phyloP scores from a whole-genome alignment of 2,797 vertebrate species.

The Lates japonicus region DNA sequence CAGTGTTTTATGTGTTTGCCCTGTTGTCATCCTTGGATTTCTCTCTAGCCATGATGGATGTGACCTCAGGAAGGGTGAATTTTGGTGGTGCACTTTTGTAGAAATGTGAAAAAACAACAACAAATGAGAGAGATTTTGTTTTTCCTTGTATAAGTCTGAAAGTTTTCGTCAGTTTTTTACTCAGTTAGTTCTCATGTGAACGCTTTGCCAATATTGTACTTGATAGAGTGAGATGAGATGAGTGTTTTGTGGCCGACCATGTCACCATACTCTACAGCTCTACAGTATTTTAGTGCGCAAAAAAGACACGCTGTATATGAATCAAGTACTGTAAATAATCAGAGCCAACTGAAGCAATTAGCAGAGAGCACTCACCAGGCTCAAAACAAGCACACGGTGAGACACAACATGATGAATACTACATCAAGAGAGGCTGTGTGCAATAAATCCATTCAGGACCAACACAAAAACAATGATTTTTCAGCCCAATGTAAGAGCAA shows the following conservation, averaged over 20 bases:
- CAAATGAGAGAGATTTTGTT: not conserved
- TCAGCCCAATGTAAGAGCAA: not conserved
- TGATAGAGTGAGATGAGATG: not conserved
- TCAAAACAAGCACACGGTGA: slow-evolving; percentile 1
- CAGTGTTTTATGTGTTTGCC: too few species aligned
- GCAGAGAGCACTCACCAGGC: slow-evolving; percentile 18
- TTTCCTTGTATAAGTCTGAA: not conserved
- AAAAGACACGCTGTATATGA: slow-evolving; percentile 2
- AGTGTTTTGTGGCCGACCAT: not conserved
- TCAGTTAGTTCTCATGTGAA: not conserved
- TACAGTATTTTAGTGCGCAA: not conserved
- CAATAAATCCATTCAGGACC: slow-evolving; percentile 3
- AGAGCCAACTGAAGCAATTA: slow-evolving; percentile 24
- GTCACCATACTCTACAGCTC: not conserved
- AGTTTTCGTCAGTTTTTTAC: not conserved
- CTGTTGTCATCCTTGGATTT: not conserved
- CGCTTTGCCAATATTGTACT: not conserved
- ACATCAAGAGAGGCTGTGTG: not conserved
- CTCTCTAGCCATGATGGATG: not conserved
- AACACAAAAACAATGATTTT: slow-evolving; percentile 10
- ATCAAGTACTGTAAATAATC: not conserved
- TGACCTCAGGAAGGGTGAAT: not conserved
- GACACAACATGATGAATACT: slow-evolving; percentile 11
- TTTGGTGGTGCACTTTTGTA: too few species aligned
- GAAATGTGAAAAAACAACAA: too few species aligned